A percentile compares a stretch with the other conserved stretches of the same genome.
phyloP scores from a whole-genome alignment of 1,140 invertebrate species.

The Cyphomyrmex costatus region DNA sequence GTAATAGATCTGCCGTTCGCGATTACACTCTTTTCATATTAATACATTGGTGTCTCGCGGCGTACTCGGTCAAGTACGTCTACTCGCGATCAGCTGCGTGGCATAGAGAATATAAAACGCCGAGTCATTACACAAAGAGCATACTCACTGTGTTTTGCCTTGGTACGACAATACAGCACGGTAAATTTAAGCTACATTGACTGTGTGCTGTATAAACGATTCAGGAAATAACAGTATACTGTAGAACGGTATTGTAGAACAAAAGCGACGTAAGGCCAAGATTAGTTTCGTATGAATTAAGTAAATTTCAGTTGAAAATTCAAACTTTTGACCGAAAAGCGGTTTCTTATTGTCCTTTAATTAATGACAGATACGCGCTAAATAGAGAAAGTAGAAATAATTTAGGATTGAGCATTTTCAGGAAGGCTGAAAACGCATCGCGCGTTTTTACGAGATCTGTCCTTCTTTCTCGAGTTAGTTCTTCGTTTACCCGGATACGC shows the following conservation, averaged over 20 bases:
- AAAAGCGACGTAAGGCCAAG: constrained; percentile 57
- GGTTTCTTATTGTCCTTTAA: neutral
- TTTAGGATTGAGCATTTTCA: constrained; percentile 42
- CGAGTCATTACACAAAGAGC: constrained; percentile 86
- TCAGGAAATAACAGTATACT: constrained; percentile 54
- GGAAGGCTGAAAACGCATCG: constrained; percentile 74
- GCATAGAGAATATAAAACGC: constrained; percentile 82
- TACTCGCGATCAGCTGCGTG: constrained; percentile 81
- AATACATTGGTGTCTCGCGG: constrained; percentile 83
- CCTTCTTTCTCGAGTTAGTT: constrained; percentile 55
- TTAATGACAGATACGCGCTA: neutral
- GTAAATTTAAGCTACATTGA: constrained; percentile 60
- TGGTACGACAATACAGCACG: constrained; percentile 80
- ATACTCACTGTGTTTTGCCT: constrained; percentile 85
- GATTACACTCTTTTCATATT: constrained; percentile 77
- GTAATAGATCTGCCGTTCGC: constrained; percentile 78
- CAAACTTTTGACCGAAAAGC: neutral
- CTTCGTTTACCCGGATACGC: constrained; percentile 68
- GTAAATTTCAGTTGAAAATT: neutral
- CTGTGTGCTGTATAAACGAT: constrained; percentile 48
- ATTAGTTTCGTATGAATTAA: neutral
- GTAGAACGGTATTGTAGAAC: constrained; percentile 51
- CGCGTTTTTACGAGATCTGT: constrained; percentile 76
- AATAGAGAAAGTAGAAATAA: neutral
- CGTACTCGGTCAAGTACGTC: constrained; percentile 85